Percentiles rank a stretch among this genome's conserved stretches.
Conservation (phyloP, 2,113 vertebrate genomes). For the Salvator merianae region DNA sequence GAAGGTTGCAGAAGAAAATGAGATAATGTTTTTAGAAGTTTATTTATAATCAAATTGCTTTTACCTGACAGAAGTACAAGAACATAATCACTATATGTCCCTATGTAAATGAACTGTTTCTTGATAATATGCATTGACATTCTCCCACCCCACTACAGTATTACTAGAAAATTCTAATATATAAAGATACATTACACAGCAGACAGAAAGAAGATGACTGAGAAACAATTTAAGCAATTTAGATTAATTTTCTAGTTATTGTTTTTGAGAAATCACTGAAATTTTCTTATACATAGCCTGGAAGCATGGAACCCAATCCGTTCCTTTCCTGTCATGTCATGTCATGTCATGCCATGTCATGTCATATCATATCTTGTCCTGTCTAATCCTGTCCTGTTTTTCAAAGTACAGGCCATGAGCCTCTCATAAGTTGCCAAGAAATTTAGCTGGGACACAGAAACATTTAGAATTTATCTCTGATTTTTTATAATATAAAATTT, state of each 20-base stretch:
- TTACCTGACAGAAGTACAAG: constrained; percentile 42
- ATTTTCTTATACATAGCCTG: too few relatives aligned
- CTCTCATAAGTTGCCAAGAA: too few relatives aligned
- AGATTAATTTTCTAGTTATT: not conserved
- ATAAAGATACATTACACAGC: not conserved
- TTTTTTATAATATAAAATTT: too few relatives aligned
- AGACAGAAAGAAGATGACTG: constrained; percentile 18
- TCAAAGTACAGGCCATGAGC: too few relatives aligned
- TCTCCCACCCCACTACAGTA: not conserved
- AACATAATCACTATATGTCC: constrained; percentile 21
- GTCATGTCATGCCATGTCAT: too few relatives aligned
- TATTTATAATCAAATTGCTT: constrained; percentile 58
- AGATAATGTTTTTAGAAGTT: constrained; percentile 51
- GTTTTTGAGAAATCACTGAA: not conserved
- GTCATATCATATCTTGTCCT: too few relatives aligned
- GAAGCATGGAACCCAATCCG: too few relatives aligned
- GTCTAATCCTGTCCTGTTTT: too few relatives aligned
- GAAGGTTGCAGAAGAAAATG: constrained; percentile 37
- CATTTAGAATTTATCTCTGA: too few relatives aligned
- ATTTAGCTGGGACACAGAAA: too few relatives aligned
- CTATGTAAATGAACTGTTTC: constrained; percentile 46
- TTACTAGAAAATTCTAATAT: constrained; percentile 29
- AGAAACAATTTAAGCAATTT: constrained; percentile 1
- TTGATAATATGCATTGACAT: constrained; percentile 35
- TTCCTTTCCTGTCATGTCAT: too few relatives aligned